A percentile compares a stretch with the other conserved stretches of the same genome.
Conservation (phyloP, 2,113 vertebrate species). For the Corapipo altera region DNA sequence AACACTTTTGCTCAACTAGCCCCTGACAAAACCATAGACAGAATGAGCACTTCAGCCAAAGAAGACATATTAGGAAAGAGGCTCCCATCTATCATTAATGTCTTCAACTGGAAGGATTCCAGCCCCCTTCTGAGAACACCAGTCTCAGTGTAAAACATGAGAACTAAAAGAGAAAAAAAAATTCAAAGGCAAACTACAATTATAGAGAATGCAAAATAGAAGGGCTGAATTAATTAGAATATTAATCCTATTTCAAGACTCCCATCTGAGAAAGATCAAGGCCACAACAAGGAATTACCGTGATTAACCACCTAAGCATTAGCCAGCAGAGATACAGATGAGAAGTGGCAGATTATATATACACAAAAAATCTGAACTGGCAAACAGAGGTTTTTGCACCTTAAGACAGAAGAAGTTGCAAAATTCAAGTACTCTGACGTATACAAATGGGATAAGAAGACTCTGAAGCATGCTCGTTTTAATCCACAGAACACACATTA, state of each 20-base stretch:
- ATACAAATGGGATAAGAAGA: not conserved
- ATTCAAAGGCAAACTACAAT: not conserved
- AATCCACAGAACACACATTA: not conserved
- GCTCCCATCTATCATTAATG: not conserved
- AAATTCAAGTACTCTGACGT: slow-evolving; percentile 13
- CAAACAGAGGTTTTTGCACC: not conserved
- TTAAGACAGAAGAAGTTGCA: not conserved
- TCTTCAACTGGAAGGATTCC: not conserved
- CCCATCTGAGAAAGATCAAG: slow-evolving; percentile 45
- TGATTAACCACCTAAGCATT: slow-evolving; percentile 22
- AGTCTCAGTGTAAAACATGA: not conserved
- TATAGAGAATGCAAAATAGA: not conserved
- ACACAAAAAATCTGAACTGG: not conserved
- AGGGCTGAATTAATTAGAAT: slow-evolving; percentile 18
- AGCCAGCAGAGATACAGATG: not conserved
- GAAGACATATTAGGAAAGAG: not conserved
- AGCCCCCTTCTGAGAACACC: not conserved
- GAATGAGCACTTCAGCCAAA: not conserved
- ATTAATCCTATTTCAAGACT: not conserved
- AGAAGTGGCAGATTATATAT: not conserved
- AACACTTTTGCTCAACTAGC: not conserved
- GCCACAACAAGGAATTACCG: slow-evolving; percentile 12
- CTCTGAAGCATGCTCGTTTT: not conserved
- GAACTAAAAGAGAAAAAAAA: not conserved
- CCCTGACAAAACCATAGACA: not conserved